Evolutionary conservation across 2,113 vertebrate species (phyloP).

Genomic region (Clinocottus analis): DNA sequence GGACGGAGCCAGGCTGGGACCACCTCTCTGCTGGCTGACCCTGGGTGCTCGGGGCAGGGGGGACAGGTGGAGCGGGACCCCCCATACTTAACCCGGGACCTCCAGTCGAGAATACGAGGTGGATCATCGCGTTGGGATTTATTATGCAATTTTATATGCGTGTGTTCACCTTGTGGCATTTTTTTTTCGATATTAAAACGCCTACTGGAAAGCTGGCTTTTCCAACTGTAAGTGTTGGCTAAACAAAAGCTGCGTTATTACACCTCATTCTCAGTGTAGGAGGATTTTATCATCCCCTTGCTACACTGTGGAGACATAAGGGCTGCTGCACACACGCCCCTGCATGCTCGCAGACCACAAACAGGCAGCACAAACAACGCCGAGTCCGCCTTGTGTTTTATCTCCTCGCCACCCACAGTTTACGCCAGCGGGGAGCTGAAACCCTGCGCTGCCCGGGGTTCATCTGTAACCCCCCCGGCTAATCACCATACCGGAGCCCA

Average conservation of each 20-base stretch:
- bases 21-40: constrained; percentile 75
- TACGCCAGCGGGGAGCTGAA: constrained; percentile 69
- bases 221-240: not conserved
- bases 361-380: constrained; percentile 79
- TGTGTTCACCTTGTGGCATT: not conserved
- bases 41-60: constrained; percentile 57
- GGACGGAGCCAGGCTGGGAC: constrained; percentile 67
- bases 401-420: constrained; percentile 82
- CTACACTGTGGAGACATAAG: constrained; percentile 61
- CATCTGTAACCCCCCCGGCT: constrained; percentile 58
- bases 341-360: constrained; percentile 71
- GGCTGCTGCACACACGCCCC: constrained; percentile 43
- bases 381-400: constrained; percentile 71
- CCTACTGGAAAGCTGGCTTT: not conserved
- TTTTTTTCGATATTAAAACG: not conserved
- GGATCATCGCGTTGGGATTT: not conserved
- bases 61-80: constrained; percentile 79
- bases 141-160: not conserved
- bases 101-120: constrained; percentile 58
- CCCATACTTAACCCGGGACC: constrained; percentile 67
- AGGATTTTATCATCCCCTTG: constrained; percentile 48
- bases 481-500: constrained; percentile 66
- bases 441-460: constrained; percentile 71
- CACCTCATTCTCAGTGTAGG: constrained; percentile 42
- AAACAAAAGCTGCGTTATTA: constrained; percentile 47